These are phyloP conservation scores for Autographa gamma DNA, from an alignment of 2,888 invertebrate genomes.

Conservation along the genomic window DNA sequence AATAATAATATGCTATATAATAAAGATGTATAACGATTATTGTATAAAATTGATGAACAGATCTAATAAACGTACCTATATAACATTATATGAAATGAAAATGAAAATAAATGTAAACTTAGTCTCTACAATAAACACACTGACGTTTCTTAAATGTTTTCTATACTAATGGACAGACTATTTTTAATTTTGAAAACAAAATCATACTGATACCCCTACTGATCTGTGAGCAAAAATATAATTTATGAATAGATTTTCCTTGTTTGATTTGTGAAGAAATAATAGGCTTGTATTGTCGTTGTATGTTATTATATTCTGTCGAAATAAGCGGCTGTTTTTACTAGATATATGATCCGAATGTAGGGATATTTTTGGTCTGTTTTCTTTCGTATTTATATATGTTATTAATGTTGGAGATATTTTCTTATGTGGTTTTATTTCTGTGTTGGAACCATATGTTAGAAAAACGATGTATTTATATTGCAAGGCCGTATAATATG, in stretches of 20 bases:
- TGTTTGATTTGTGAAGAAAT: conserved; percentile 1
- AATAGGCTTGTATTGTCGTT: neutral
- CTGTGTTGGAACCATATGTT: too few species aligned
- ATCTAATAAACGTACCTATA: too few species aligned
- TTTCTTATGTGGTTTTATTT: neutral
- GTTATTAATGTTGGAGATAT: neutral
- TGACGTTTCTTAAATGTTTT: conserved; percentile 1
- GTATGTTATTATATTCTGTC: neutral
- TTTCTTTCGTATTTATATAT: neutral
- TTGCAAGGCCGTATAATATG: too few species aligned
- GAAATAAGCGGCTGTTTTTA: neutral
- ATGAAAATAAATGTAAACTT: too few species aligned
- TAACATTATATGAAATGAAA: too few species aligned
- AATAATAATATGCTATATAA: too few species aligned
- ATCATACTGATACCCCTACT: neutral
- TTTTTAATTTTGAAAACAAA: neutral
- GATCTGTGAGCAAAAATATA: neutral
- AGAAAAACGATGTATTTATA: too few species aligned
- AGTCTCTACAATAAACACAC: neutral
- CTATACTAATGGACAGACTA: neutral
- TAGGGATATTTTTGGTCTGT: neutral
- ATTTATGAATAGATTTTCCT: conserved; percentile 3
- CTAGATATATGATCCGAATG: neutral
- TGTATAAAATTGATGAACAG: too few species aligned
- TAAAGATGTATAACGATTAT: too few species aligned